phyloP scores from a whole-genome alignment of 2,113 vertebrate genomes.

The Typhlomys cinereus region DNA sequence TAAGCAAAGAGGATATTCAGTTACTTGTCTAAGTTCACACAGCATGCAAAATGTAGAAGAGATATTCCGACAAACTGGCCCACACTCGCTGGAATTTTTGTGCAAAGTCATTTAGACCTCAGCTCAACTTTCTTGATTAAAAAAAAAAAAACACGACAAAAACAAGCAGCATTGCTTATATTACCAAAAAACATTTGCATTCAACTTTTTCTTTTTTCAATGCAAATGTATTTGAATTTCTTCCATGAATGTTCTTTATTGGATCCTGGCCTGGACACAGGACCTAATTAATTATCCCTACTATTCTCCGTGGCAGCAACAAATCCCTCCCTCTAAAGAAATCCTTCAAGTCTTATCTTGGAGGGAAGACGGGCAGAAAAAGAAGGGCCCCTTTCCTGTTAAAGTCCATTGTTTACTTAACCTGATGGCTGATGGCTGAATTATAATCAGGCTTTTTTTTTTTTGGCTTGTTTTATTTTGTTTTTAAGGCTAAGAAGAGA shows the following conservation, averaged over 20 bases:
- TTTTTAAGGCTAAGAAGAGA: slow-evolving; percentile 51
- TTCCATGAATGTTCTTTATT: slow-evolving; percentile 44
- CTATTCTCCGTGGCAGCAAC: slow-evolving; percentile 64
- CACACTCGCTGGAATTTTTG: not conserved
- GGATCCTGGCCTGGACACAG: slow-evolving; percentile 38
- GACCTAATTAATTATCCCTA: slow-evolving; percentile 65
- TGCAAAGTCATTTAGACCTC: slow-evolving; percentile 6
- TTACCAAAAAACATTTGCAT: slow-evolving; percentile 52
- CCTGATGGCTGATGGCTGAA: slow-evolving; percentile 41
- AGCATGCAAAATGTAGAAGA: not conserved
- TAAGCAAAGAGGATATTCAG: not conserved
- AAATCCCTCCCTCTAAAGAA: slow-evolving; percentile 61
- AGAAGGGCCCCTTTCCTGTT: slow-evolving; percentile 35
- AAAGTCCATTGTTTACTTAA: slow-evolving; percentile 73
- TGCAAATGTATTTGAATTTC: slow-evolving; percentile 41
- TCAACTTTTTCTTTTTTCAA: slow-evolving; percentile 52
- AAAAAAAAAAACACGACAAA: not conserved
- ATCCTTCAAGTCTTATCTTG: slow-evolving; percentile 41
- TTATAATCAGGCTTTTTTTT: slow-evolving; percentile 51
- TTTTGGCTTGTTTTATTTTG: not conserved
- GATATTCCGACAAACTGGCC: not conserved
- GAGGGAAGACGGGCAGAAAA: slow-evolving; percentile 27
- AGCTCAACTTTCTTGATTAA: slow-evolving; percentile 7
- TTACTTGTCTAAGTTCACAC: slow-evolving; percentile 8
- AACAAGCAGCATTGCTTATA: not conserved